Conservation (phyloP, 2,888 invertebrate species). For the Sipha maydis region DNA sequence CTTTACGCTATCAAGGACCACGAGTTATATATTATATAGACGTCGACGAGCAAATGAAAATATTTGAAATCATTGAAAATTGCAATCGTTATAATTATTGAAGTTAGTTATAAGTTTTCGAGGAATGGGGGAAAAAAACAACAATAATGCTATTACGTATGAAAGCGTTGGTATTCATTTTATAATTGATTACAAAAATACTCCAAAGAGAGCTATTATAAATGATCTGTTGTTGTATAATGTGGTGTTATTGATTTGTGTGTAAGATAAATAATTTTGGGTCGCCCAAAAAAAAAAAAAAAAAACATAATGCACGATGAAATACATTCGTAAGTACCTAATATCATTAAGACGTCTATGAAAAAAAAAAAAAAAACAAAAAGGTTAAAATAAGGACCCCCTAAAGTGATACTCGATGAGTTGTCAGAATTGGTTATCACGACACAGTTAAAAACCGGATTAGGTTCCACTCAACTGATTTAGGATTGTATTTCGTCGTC, state of each 20-base stretch:
- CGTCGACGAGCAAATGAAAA: conserved; percentile 17
- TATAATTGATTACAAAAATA: neutral
- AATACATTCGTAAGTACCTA: conserved; percentile 15
- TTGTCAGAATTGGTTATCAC: conserved; percentile 39
- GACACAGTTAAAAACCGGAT: conserved; percentile 41
- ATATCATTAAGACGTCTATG: conserved; percentile 25
- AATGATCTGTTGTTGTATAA: neutral
- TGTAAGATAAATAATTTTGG: conserved; percentile 32
- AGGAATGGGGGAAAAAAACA: neutral
- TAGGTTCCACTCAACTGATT: conserved; percentile 31
- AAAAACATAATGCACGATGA: neutral
- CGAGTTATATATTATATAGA: neutral
- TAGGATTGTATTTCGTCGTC: conserved; percentile 36
- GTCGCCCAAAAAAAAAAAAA: neutral
- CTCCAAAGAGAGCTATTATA: neutral
- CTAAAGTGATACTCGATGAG: conserved; percentile 42
- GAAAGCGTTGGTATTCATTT: neutral
- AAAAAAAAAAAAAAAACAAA: neutral
- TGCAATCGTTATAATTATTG: neutral
- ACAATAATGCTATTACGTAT: neutral
- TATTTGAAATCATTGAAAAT: neutral
- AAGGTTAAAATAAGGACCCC: conserved; percentile 27
- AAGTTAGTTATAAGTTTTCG: neutral
- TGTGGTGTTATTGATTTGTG: conserved; percentile 27
- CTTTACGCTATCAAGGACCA: neutral